Percentiles rank a stretch among this genome's conserved stretches.
phyloP scores from a whole-genome alignment of 2,797 vertebrate genomes.

The Emydoidea blandingii region DNA sequence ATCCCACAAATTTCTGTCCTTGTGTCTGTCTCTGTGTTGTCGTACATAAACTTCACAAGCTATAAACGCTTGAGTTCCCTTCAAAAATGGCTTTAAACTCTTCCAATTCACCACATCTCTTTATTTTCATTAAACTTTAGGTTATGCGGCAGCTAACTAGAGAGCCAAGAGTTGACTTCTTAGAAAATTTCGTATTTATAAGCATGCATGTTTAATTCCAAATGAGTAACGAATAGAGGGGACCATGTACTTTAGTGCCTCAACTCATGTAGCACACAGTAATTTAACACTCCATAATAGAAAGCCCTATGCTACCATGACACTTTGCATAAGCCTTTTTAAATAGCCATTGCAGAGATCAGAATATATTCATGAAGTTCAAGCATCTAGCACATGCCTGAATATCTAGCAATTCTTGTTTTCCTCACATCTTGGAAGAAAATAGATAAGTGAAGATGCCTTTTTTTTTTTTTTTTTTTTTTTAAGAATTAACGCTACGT shows the following conservation, averaged over 20 bases:
- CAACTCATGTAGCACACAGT: neutral
- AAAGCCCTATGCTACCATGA: no score
- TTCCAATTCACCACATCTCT: neutral
- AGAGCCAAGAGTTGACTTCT: neutral
- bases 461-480: neutral
- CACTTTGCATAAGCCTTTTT: neutral
- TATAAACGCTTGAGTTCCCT: neutral
- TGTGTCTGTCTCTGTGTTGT: neutral
- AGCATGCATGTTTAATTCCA: neutral
- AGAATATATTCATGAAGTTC: neutral
- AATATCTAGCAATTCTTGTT: rapidly evolving
- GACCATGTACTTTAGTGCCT: slow-evolving; percentile 17
- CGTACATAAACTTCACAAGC: neutral
- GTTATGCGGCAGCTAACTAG: neutral
- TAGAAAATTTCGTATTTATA: neutral
- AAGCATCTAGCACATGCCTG: slow-evolving; percentile 5
- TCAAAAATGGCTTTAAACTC: neutral
- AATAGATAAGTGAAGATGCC: neutral
- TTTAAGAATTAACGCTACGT: no score
- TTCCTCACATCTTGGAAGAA: neutral
- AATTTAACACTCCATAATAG: no score
- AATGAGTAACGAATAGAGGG: slow-evolving; percentile 1
- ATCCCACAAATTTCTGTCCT: neutral
- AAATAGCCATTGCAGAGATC: neutral
- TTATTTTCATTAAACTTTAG: neutral